Evolutionary conservation across 2,113 vertebrate species (phyloP).

Genomic region (Acanthisitta chloris): DNA sequence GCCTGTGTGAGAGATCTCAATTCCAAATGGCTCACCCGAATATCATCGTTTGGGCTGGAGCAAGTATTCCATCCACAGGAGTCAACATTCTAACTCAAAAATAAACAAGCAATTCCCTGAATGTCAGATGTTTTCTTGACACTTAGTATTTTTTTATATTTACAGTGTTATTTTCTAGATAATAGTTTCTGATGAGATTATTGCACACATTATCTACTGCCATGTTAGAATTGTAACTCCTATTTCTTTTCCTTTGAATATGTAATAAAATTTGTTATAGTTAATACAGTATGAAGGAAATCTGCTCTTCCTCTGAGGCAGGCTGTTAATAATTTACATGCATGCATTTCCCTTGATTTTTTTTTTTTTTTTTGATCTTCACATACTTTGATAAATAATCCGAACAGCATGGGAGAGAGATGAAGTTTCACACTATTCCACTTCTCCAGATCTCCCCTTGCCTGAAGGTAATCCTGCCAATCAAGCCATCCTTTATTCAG

Average conservation of each 20-base stretch:
- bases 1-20: neutral
- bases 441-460: slow-evolving; percentile 9
- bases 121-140: neutral
- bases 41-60: neutral
- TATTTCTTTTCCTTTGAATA: neutral
- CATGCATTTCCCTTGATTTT: slow-evolving; percentile 5
- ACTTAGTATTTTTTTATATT: neutral
- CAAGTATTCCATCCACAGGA: neutral
- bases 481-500: neutral
- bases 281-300: neutral
- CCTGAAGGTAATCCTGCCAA: slow-evolving; percentile 29
- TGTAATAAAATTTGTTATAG: neutral
- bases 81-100: neutral
- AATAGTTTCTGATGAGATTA: neutral
- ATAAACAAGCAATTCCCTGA: neutral
- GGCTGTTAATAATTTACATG: slow-evolving; percentile 41
- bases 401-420: neutral
- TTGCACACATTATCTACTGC: neutral
- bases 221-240: neutral
- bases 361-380: slow-evolving; percentile 42
- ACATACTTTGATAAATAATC: slow-evolving; percentile 38
- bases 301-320: slow-evolving; percentile 2
- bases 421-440: slow-evolving; percentile 32
- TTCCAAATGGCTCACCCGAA: neutral
- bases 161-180: neutral